A percentile compares a stretch with the other conserved stretches of the same genome.
phyloP scores from a whole-genome alignment of 2,797 vertebrate species.

The Limnodromus scolopaceus region DNA sequence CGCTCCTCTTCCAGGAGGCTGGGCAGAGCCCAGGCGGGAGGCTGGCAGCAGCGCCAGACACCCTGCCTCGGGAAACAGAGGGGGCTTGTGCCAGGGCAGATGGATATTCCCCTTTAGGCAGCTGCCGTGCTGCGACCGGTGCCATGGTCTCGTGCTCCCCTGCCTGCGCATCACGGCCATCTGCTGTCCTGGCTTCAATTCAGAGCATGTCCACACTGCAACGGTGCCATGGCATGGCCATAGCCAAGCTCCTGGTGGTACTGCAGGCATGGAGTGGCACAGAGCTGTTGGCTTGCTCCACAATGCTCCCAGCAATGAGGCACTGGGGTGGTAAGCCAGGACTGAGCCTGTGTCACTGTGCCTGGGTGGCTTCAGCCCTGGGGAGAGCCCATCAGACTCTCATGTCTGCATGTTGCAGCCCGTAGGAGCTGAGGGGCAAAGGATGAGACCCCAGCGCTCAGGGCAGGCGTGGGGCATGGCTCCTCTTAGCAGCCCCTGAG shows the following conservation, averaged over 20 bases:
- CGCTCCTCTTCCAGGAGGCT: neutral
- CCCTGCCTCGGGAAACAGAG: neutral
- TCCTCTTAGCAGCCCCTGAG: neutral
- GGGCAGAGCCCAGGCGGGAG: neutral
- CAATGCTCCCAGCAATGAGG: neutral
- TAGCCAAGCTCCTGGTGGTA: neutral
- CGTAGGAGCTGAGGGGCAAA: neutral
- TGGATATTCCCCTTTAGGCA: neutral
- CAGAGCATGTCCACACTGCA: neutral
- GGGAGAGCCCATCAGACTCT: neutral
- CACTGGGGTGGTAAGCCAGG: accelerated
- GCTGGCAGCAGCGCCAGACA: neutral
- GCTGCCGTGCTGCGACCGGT: neutral
- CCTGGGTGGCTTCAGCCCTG: neutral
- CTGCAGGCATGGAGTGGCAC: accelerated
- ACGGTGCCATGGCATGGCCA: neutral
- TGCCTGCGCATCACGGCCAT: neutral
- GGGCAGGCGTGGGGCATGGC: neutral
- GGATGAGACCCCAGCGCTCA: neutral
- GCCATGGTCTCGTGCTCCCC: neutral
- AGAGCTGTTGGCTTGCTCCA: accelerated
- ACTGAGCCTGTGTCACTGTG: neutral
- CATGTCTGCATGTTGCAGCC: neutral
- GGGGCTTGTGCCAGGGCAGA: neutral
- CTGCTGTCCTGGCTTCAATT: neutral